phyloP scores from a whole-genome alignment of 2,113 vertebrate genomes.

The Gobiocypris rarus region DNA sequence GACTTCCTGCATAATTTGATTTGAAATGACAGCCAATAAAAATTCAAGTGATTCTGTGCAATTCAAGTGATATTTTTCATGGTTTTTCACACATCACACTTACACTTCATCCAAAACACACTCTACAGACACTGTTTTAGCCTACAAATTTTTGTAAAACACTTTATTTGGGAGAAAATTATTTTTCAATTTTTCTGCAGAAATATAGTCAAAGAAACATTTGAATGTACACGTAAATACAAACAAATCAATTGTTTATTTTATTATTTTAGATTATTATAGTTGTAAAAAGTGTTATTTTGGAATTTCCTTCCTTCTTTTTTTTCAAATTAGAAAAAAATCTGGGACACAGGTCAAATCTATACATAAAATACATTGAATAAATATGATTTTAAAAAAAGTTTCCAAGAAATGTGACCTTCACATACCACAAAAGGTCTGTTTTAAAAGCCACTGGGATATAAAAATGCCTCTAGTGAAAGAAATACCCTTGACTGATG shows the following conservation, averaged over 20 bases:
- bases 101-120: not conserved
- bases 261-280: not conserved
- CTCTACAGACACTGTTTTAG: not conserved
- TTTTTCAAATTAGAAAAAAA: not conserved
- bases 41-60: not conserved
- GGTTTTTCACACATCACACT: not conserved
- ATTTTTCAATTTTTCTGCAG: not conserved
- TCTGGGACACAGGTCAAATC: not conserved
- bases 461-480: not conserved
- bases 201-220: not conserved
- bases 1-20: not conserved
- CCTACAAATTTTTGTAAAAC: not conserved
- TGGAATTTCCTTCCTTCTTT: not conserved
- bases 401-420: not conserved
- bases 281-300: not conserved
- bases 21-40: not conserved
- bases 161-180: not conserved
- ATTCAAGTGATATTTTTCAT: not conserved
- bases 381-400: not conserved
- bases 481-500: not conserved
- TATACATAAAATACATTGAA: not conserved
- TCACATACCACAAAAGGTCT: not conserved
- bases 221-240: not conserved
- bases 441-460: not conserved
- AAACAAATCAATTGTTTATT: not conserved